Conservation (phyloP, 2,888 invertebrate genomes). For the Hirudinaria manillensis region DNA sequence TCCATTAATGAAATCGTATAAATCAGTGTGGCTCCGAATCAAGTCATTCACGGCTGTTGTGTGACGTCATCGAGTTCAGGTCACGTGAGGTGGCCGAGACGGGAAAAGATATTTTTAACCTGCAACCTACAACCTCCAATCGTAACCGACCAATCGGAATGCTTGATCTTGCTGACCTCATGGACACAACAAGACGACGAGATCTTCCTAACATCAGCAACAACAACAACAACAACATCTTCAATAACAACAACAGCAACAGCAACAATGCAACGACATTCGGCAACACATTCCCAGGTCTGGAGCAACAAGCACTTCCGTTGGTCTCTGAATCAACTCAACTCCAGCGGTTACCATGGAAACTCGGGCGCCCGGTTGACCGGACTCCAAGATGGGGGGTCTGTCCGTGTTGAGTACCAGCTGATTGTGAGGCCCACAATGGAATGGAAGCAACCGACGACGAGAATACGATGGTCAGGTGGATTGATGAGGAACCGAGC, state of each 20-base stretch:
- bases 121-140: background rate
- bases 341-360: too few relatives aligned
- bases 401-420: too few relatives aligned
- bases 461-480: too few relatives aligned
- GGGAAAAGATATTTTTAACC: background rate
- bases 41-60: conserved; percentile 1
- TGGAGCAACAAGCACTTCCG: background rate
- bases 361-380: too few relatives aligned
- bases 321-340: background rate
- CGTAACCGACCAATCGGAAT: background rate
- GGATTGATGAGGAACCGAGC: too few relatives aligned
- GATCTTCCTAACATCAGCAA: conserved; percentile 10
- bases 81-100: conserved; percentile 1
- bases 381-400: too few relatives aligned
- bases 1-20: too few relatives aligned
- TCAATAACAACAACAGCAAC: background rate
- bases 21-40: background rate
- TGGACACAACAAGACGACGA: conserved; percentile 11
- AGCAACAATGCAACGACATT: background rate
- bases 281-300: background rate
- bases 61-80: conserved; percentile 10
- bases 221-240: background rate
- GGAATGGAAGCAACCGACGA: too few relatives aligned
- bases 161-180: conserved; percentile 5
- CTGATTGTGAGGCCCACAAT: too few relatives aligned